A percentile compares a stretch with the other conserved stretches of the same genome.
These are phyloP conservation scores for Napeogenes sylphis DNA, from an alignment of 2,888 invertebrate genomes.

Conservation along the genomic window DNA sequence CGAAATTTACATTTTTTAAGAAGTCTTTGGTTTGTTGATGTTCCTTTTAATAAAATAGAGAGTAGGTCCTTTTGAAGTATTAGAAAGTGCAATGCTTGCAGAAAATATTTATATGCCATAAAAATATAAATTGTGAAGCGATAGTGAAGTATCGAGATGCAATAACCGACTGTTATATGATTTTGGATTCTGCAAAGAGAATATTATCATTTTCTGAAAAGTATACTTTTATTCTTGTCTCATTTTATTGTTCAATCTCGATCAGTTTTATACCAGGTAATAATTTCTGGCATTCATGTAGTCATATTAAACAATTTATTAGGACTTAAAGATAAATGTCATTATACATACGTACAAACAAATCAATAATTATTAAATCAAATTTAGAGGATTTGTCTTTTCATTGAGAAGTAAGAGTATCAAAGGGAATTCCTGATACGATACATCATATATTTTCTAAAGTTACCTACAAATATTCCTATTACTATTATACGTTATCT, in stretches of 20 bases:
- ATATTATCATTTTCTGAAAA: neutral
- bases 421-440: too few relatives aligned
- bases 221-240: neutral
- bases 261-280: too few relatives aligned
- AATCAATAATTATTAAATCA: too few relatives aligned
- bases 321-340: too few relatives aligned
- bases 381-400: too few relatives aligned
- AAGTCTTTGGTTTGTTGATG: neutral
- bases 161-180: constrained; percentile 12
- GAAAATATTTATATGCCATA: constrained; percentile 27
- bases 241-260: neutral
- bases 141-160: constrained; percentile 20
- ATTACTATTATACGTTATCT: too few relatives aligned
- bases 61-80: constrained; percentile 24
- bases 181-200: constrained; percentile 10
- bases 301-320: too few relatives aligned
- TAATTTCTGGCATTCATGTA: too few relatives aligned
- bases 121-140: constrained; percentile 21
- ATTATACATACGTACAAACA: too few relatives aligned
- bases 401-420: too few relatives aligned
- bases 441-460: too few relatives aligned
- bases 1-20: neutral
- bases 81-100: constrained; percentile 22
- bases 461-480: too few relatives aligned
- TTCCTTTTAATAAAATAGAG: constrained; percentile 11